phyloP scores from a whole-genome alignment of 92 coral and sea anemone genomes.

The Palythoa grandis region DNA sequence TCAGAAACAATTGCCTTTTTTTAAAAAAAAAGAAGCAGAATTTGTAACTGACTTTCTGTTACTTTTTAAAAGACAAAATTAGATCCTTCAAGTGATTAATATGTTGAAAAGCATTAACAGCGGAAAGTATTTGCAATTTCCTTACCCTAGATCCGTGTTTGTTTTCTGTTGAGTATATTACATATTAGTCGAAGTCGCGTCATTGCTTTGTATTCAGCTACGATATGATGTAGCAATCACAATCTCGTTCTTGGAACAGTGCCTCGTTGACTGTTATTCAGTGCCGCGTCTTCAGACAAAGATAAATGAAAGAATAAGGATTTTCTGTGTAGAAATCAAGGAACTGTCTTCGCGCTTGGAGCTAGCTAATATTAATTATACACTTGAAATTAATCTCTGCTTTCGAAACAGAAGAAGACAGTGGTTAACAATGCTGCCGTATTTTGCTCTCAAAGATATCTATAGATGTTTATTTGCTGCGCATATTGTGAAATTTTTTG shows the following conservation, averaged over 20 bases:
- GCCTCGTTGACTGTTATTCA: not conserved
- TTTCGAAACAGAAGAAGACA: not conserved
- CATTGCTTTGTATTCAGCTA: not conserved
- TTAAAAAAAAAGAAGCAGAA: not conserved
- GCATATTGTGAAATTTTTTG: not conserved
- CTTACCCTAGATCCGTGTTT: conserved; percentile 27
- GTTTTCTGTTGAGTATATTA: conserved; percentile 3
- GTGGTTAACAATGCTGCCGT: not conserved
- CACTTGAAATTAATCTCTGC: conserved; percentile 3
- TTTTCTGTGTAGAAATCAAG: not conserved
- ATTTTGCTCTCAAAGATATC: not conserved
- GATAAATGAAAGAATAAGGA: not conserved
- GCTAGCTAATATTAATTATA: not conserved
- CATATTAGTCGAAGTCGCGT: not conserved
- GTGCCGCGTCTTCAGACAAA: not conserved
- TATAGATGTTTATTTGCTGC: not conserved
- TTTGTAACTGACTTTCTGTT: not conserved
- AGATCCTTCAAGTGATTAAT: not conserved
- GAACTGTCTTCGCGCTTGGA: not conserved
- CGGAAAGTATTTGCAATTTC: conserved; percentile 27
- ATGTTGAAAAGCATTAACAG: conserved; percentile 1
- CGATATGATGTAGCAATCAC: too few species aligned
- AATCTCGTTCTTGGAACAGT: not conserved
- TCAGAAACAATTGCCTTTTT: not conserved
- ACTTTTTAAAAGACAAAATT: not conserved